Evolutionary conservation across 2,113 vertebrate genomes (phyloP).

Genomic region (Edolisoma coerulescens): DNA sequence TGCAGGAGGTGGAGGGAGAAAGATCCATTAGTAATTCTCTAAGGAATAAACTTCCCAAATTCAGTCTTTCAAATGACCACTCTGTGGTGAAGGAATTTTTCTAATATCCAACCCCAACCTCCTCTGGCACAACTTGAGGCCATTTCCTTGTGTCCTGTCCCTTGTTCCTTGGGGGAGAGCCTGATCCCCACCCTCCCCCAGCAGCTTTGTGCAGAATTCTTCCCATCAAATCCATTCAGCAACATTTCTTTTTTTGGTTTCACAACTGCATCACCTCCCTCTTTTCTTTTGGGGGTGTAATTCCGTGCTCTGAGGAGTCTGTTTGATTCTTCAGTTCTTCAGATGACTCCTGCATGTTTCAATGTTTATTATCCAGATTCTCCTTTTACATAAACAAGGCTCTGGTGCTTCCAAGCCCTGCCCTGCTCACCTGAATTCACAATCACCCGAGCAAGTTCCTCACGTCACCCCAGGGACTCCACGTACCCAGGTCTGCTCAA

Average conservation of each 20-base stretch:
- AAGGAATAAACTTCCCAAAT: slow-evolving; percentile 62
- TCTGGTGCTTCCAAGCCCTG: not conserved
- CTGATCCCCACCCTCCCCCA: not conserved
- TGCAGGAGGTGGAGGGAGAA: slow-evolving; percentile 10
- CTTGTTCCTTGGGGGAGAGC: not conserved
- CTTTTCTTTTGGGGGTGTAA: not conserved
- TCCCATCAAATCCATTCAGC: not conserved
- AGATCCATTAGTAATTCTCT: slow-evolving; percentile 47
- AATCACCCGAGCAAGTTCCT: not conserved
- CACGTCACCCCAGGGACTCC: not conserved
- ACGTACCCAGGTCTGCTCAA: not conserved
- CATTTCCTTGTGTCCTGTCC: not conserved
- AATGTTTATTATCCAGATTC: not conserved
- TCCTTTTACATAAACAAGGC: not conserved
- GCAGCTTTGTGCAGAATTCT: not conserved
- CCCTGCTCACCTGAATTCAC: slow-evolving; percentile 30
- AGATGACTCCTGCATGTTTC: not conserved
- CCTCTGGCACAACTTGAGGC: not conserved
- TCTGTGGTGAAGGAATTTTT: not conserved
- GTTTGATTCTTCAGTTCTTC: not conserved
- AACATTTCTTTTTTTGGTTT: not conserved
- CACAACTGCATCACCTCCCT: not conserved
- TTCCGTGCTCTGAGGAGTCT: not conserved
- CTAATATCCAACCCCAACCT: not conserved
- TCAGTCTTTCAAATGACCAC: slow-evolving; percentile 43